Evolutionary conservation across 2,797 vertebrate genomes (phyloP).

Genomic region (Oreortyx pictus): DNA sequence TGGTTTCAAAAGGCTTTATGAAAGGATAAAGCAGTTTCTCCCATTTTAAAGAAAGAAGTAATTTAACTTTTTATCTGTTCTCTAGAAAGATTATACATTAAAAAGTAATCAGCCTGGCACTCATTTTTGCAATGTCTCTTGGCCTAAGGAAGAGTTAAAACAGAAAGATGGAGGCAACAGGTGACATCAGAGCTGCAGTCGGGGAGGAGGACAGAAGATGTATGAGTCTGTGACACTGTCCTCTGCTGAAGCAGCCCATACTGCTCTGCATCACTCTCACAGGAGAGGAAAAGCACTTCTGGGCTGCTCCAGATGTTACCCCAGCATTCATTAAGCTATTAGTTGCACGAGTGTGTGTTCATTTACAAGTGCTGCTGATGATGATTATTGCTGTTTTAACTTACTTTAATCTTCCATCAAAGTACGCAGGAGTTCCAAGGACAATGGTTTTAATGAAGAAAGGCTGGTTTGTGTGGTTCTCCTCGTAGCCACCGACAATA

Average conservation of each 20-base stretch:
- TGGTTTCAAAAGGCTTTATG: background rate
- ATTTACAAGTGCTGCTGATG: background rate
- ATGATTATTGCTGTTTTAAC: constrained; percentile 32
- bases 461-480: constrained; percentile 96
- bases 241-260: background rate
- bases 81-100: background rate
- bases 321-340: background rate
- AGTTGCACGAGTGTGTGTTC: fast-evolving
- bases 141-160: background rate
- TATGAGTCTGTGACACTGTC: background rate
- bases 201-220: background rate
- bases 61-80: background rate
- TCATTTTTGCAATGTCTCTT: background rate
- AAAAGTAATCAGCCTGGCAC: background rate
- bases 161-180: background rate
- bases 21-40: background rate
- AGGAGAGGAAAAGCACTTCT: background rate
- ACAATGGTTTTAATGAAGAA: constrained; percentile 99
- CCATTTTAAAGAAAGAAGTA: background rate
- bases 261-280: background rate
- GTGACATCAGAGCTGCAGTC: background rate
- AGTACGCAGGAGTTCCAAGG: constrained; percentile 97
- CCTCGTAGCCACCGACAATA: constrained; percentile 97
- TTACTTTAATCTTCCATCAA: constrained; percentile 97
- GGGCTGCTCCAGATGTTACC: background rate